Evolutionary conservation across 2,888 invertebrate genomes (phyloP).

Genomic region (Chrysina gloriosa): DNA sequence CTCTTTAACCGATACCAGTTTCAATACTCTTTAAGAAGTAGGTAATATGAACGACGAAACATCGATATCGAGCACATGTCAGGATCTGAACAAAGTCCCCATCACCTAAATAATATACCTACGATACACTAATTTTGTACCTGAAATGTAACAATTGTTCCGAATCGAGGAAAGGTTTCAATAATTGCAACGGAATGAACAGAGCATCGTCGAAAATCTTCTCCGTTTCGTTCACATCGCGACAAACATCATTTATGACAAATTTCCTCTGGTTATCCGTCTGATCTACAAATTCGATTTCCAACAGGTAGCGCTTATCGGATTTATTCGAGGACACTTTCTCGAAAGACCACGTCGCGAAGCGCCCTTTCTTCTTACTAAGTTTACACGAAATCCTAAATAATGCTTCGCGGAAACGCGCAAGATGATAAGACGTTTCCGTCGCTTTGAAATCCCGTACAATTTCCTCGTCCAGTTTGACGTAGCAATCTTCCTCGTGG

Average conservation of each 20-base stretch:
- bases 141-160: not conserved
- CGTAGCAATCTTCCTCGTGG: not conserved
- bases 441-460: not conserved
- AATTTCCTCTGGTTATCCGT: not conserved
- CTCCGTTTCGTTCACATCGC: not conserved
- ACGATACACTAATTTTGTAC: too few relatives aligned
- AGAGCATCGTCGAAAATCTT: not conserved
- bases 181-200: not conserved
- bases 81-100: too few relatives aligned
- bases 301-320: not conserved
- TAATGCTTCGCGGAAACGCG: not conserved
- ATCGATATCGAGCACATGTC: too few relatives aligned
- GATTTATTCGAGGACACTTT: not conserved
- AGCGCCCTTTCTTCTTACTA: not conserved
- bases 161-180: not conserved
- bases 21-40: too few relatives aligned
- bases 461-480: not conserved
- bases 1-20: too few relatives aligned
- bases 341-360: not conserved
- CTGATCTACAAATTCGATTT: not conserved
- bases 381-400: not conserved
- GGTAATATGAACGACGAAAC: too few relatives aligned
- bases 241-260: conserved; percentile 10
- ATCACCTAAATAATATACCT: too few relatives aligned
- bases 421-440: not conserved